Evolutionary conservation across 2,888 invertebrate genomes (phyloP), one percentile per base, ranked within the genome.

Genomic region (Drosophila falleni): DNA sequence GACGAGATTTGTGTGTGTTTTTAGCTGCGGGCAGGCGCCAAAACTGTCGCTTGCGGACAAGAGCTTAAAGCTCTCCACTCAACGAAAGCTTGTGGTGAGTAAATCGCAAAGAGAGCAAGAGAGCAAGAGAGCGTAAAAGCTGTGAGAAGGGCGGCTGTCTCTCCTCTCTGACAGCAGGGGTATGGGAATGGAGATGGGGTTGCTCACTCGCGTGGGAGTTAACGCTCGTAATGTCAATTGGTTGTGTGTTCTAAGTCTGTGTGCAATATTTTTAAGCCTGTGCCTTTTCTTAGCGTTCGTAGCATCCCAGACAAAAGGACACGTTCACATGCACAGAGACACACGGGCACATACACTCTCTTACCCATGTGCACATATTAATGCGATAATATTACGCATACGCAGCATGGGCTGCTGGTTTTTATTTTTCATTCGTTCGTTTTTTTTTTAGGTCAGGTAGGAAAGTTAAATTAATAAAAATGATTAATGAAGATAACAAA

Each of bases 191-290:
- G 8, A 29, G 41, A 8, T 23, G 41, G 47, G 39, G 49, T 47
- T 46, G 19, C n/a, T 42, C 19, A 47, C 31, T 60, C 35, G 71
- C 61, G 86, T 71, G 75, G 79, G 72, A 81, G 82, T 75, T 70
- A 68, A 70, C 79, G 88, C 82, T 78, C 71, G 72, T 87, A 87
- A 87, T 87, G 86, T 87, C 88, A 82, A 79, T 85, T 88, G 80
- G 76, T 79, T 81, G 72, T 66, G 72, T 66, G 60, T 68, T 85
- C 70, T 66, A 68, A 76, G 82, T 55, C 79, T 67, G 71, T 70
- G 69, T 78, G 73, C 79, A 72, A 73, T 78, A 37, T 81, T 74
- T 75, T 79, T 71, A 85, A 79, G 86, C 76, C 71, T 73, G 53
- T 75, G 72, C 86, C 86, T 85, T 81, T 81, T 80, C 87, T 87